Evolutionary conservation across 2,113 vertebrate genomes (phyloP), one percentile per base, ranked within the genome.

Genomic region (Elachura formosa): DNA sequence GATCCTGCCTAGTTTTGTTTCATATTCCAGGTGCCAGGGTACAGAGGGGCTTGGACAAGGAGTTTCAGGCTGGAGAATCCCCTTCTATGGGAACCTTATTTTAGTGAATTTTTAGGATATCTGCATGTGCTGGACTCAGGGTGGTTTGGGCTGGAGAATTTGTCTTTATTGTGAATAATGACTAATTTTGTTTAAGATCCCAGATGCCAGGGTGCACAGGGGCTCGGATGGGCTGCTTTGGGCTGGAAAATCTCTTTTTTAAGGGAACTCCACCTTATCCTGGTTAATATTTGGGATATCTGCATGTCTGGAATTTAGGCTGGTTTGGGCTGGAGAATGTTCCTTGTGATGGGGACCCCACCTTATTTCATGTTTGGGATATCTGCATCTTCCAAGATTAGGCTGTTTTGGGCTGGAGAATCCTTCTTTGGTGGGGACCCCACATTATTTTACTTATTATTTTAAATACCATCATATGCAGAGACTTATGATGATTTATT

Each of bases 21-120:
- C 6, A 4, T 9, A 18, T 55, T 36, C 48, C 0, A 1, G 5
- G 5, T 21, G 2, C 3, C 14, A 11, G 33, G 0, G 0, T 11
- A 34, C 2, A 0, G 15, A 23, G 43, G 43, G 48, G 15, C 23
- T 64, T 5, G 34, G 14, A 33, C 0, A 9, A 25, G 40, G 28
- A 56, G 33, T 10, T 80, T 38, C n/a, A 33, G 6, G 26, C 12
- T 36, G 62, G 14, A 61, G 10, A 77, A 52, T 17, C 13, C 33
- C n/a, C 14, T 55, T 41, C 2, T 4, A 4, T 12, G 54, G 41
- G 8, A 10, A 23, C 3, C 0, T 25, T 0, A 7, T 61, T 33
- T 15, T 14, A 1, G 3, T 41, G 29, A 3, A 3, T 18, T 18
- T 49, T 49, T 63, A 0, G 0, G 25, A 18, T 12, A 9, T 11